Base-by-base conservation (phyloP, 2,797 vertebrate genomes). In the Ambastaia sidthimunki region DNA sequence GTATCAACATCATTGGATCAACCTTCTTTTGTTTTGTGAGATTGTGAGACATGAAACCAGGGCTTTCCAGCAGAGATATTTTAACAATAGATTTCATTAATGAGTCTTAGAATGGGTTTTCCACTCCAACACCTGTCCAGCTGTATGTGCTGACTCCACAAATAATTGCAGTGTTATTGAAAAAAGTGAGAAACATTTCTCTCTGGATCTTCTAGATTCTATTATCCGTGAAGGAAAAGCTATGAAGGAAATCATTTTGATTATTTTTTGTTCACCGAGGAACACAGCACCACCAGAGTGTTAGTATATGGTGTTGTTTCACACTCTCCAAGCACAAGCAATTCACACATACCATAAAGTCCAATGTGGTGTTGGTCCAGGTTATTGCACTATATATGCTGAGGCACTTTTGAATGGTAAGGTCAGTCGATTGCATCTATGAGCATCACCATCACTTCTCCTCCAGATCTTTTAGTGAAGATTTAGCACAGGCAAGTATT, bases 61-160 rank as follows among this genome's bases (percentile, higher is more conserved):
- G 62, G 37, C 9, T 57, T 44, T 47, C 16, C 34, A 44, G 62
- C 62, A n/a, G 2, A 28, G 18, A 62, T 23, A n/a, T 60, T 60
- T 47, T 47, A 62, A 73, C 37, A 23, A 25, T 21, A 47, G 50
- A 76, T 68, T 57, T 7, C 52, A 68, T 76, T 68, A 76, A 68
- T 76, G 74, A 41, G 34, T 54, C 65, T 57, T 52, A 31, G 52
- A 76, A 28, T 57, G 63, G 31, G 34, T 67, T 62, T 73, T 62
- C 57, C 71, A 19, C 16, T 16, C 28, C 21, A 62, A 6, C 57
- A 74, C 63, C 63, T 47, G 50, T 47, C 52, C 50, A 55, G 48
- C 74, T 54, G 48, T 55, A 66, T 76, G 62, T 76, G 74, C 63
- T 76, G 63, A 76, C 63, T 76, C 37, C 34, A 76, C 74, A 76